phyloP scores from a whole-genome alignment of 2,888 invertebrate species.

The Callimorpha dominula region DNA sequence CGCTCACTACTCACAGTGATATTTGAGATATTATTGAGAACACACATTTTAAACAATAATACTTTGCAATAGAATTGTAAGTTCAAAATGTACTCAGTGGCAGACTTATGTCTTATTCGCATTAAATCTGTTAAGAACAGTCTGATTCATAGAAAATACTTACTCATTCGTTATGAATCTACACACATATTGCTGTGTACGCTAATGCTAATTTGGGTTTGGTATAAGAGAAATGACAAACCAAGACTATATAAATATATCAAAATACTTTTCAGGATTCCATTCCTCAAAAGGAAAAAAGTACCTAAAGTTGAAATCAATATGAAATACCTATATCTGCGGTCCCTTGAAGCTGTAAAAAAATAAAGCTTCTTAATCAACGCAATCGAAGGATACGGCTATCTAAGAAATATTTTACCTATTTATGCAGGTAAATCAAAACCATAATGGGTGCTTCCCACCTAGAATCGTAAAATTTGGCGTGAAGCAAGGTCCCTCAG shows the following conservation, averaged over 20 bases:
- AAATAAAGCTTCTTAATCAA: too few relatives aligned
- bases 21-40: conserved; percentile 46
- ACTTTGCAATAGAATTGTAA: conserved; percentile 47
- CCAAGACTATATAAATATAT: not conserved
- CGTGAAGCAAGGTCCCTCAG: too few relatives aligned
- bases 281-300: too few relatives aligned
- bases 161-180: conserved; percentile 35
- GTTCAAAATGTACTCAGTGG: conserved; percentile 24
- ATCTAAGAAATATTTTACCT: too few relatives aligned
- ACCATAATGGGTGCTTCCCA: too few relatives aligned
- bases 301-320: too few relatives aligned
- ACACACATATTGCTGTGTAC: conserved; percentile 32
- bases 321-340: too few relatives aligned
- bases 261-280: not conserved
- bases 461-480: too few relatives aligned
- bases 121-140: conserved; percentile 31
- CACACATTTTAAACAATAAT: conserved; percentile 54
- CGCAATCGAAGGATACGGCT: too few relatives aligned
- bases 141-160: conserved; percentile 49
- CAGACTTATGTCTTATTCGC: conserved; percentile 40
- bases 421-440: too few relatives aligned
- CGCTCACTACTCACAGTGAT: conserved; percentile 48
- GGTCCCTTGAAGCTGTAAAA: too few relatives aligned
- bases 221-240: not conserved
- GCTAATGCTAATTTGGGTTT: conserved; percentile 27